These are phyloP conservation scores for Tenthredo mesomela DNA, from an alignment of 2,888 invertebrate species.

Conservation along the genomic window DNA sequence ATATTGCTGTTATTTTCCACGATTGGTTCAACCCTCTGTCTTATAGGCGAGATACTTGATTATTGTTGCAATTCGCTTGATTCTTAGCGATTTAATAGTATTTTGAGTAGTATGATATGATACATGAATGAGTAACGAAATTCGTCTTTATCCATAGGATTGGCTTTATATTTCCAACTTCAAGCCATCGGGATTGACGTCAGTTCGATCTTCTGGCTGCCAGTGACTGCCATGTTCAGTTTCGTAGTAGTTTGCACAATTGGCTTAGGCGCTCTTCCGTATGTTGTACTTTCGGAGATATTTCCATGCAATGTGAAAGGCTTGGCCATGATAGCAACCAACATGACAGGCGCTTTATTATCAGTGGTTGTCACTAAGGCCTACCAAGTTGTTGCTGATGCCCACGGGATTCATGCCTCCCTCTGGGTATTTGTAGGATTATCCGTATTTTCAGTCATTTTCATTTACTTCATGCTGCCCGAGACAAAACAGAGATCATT, in stretches of 20 bases:
- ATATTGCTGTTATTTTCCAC: conserved; percentile 52
- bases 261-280: conserved; percentile 57
- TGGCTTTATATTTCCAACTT: conserved; percentile 29
- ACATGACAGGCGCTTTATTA: conserved; percentile 50
- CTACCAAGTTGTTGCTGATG: conserved; percentile 50
- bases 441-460: conserved; percentile 24
- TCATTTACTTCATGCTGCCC: conserved; percentile 55
- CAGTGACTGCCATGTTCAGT: conserved; percentile 24
- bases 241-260: conserved; percentile 31
- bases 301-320: conserved; percentile 58
- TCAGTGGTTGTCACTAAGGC: conserved; percentile 45
- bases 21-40: conserved; percentile 1
- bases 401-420: conserved; percentile 48
- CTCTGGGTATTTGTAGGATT: conserved; percentile 55
- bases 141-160: background rate
- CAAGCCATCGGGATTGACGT: background rate
- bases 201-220: conserved; percentile 5
- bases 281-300: conserved; percentile 58
- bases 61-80: background rate
- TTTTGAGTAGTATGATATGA: background rate
- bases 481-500: conserved; percentile 61
- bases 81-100: background rate
- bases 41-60: conserved; percentile 3
- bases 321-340: conserved; percentile 54
- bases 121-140: background rate